These are phyloP conservation scores for western clawed frog (Xenopus tropicalis) DNA, from an alignment of 2,113 vertebrate genomes.

Conservation along the genomic window DNA sequence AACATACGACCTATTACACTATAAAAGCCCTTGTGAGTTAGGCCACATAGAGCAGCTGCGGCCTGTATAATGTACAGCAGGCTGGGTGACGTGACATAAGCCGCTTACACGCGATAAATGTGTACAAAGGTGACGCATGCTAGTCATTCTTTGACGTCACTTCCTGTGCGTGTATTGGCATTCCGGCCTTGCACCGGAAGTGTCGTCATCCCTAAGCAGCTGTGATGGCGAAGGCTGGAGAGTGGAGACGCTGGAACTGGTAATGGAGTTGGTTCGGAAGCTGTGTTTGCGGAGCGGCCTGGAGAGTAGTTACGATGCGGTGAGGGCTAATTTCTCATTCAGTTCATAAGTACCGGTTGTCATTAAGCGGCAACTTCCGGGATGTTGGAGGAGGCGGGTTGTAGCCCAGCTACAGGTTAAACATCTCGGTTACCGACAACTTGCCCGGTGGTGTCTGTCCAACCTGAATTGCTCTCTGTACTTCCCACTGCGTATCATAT, in stretches of 20 bases:
- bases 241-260: neutral
- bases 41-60: too few relatives aligned
- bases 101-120: too few relatives aligned
- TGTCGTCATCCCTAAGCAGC: slow-evolving; percentile 2
- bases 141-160: neutral
- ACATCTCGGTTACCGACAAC: too few relatives aligned
- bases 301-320: slow-evolving; percentile 1
- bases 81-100: neutral
- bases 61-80: neutral
- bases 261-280: neutral
- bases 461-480: too few relatives aligned
- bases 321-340: neutral
- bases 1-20: too few relatives aligned
- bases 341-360: too few relatives aligned
- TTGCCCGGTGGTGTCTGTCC: too few relatives aligned
- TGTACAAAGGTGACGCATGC: too few relatives aligned
- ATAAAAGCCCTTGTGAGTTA: neutral
- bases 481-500: too few relatives aligned
- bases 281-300: neutral
- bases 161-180: slow-evolving; percentile 3
- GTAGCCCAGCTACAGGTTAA: too few relatives aligned
- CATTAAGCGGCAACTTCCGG: too few relatives aligned
- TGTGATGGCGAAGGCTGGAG: slow-evolving; percentile 10
- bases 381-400: too few relatives aligned
- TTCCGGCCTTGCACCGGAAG: neutral